Evolutionary conservation across 2,797 vertebrate genomes (phyloP).

Genomic region (Toxotes lorentzi): DNA sequence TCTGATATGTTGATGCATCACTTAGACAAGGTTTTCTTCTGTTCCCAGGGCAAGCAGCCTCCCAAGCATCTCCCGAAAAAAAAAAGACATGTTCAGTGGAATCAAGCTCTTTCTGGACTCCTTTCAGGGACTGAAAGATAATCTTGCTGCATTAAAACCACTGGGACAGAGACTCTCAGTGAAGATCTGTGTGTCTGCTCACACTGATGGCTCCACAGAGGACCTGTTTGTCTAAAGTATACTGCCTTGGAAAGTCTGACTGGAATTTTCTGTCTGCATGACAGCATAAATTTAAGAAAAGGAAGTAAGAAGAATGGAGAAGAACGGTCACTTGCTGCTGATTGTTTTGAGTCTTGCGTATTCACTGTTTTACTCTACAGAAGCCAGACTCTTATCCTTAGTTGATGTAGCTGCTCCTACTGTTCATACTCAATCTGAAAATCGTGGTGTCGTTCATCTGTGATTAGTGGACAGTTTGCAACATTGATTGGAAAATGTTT

Average conservation of each 20-base stretch:
- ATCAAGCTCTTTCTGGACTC: conserved; percentile 14
- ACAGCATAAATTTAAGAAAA: neutral
- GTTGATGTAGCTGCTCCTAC: neutral
- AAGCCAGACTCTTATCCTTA: neutral
- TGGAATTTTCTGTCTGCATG: conserved; percentile 12
- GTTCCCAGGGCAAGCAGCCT: conserved; percentile 8
- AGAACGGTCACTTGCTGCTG: neutral
- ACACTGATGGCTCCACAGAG: conserved; percentile 55
- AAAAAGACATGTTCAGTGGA: neutral
- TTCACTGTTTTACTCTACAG: neutral
- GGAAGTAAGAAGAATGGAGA: neutral
- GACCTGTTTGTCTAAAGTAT: conserved; percentile 31
- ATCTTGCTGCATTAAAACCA: conserved; percentile 37
- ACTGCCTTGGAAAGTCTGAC: conserved; percentile 22
- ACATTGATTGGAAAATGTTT: neutral
- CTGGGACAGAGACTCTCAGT: conserved; percentile 45
- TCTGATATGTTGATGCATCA: neutral
- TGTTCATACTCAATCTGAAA: neutral
- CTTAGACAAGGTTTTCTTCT: neutral
- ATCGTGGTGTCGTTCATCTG: neutral
- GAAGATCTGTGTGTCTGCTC: conserved; percentile 50
- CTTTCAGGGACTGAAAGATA: conserved; percentile 45
- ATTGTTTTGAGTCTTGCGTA: neutral
- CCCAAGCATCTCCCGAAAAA: conserved; percentile 7
- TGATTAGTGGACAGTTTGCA: neutral